These are phyloP conservation scores for Passer montanus DNA, from an alignment of 2,113 vertebrate species.

Conservation along the genomic window DNA sequence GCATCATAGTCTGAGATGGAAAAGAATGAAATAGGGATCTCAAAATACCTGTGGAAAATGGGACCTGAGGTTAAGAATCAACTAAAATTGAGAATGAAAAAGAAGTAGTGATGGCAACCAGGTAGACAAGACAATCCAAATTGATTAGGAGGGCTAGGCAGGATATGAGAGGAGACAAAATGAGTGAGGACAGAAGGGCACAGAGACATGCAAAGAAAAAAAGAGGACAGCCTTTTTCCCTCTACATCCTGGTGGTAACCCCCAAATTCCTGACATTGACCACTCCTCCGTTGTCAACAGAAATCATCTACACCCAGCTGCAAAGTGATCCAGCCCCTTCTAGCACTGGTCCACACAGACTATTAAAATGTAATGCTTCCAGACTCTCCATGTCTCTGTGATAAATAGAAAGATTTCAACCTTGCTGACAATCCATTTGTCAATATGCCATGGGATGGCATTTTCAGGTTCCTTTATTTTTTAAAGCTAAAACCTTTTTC, in stretches of 20 bases:
- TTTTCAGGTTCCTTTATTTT: conserved; percentile 17
- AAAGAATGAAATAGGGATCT: not conserved
- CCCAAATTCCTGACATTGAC: not conserved
- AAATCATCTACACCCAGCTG: not conserved
- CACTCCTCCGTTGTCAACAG: not conserved
- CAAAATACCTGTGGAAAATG: not conserved
- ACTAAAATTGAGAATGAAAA: not conserved
- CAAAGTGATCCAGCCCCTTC: not conserved
- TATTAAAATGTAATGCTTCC: conserved; percentile 12
- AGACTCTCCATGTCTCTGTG: not conserved
- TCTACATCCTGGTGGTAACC: not conserved
- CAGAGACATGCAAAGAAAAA: not conserved
- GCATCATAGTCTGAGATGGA: not conserved
- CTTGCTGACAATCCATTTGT: conserved; percentile 39
- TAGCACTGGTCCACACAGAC: not conserved
- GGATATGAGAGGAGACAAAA: not conserved
- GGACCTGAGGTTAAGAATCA: not conserved
- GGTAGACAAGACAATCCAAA: not conserved
- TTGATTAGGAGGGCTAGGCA: not conserved
- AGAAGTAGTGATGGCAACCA: not conserved
- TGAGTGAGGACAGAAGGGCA: not conserved
- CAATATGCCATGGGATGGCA: conserved; percentile 18
- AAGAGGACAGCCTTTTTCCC: not conserved
- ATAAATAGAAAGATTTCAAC: conserved; percentile 45
- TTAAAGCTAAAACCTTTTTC: not conserved